phyloP scores from a whole-genome alignment of 2,888 invertebrate genomes.

The Rhamphomyia laevipes region DNA sequence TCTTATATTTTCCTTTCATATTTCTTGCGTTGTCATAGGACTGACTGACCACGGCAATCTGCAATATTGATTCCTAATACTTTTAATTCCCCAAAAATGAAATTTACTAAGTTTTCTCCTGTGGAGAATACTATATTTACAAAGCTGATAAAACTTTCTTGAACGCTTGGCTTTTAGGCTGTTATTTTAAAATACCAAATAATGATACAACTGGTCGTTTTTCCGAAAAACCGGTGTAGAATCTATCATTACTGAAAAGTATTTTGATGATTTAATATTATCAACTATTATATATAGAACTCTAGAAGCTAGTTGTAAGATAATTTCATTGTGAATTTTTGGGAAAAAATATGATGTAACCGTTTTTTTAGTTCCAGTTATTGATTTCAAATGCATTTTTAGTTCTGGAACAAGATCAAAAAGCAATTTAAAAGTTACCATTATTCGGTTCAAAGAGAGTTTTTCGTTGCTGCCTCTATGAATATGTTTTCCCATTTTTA shows the following conservation, averaged over 20 bases:
- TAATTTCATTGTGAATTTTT: conserved; percentile 3
- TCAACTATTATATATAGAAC: conserved; percentile 2
- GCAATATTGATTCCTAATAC: conserved; percentile 1
- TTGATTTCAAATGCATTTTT: conserved; percentile 1
- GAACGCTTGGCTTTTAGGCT: neutral
- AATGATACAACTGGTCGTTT: conserved; percentile 2
- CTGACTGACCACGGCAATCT: neutral
- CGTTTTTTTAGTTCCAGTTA: conserved; percentile 3
- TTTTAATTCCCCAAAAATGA: conserved; percentile 3
- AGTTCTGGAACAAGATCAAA: neutral
- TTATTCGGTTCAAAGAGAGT: neutral
- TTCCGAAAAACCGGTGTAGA: neutral
- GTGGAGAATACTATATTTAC: neutral
- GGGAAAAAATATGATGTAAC: conserved; percentile 2
- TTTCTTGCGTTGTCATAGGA: conserved; percentile 1
- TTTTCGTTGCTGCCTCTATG: conserved; percentile 1
- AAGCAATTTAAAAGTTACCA: conserved; percentile 4
- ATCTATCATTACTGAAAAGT: neutral
- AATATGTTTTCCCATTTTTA: too few relatives aligned
- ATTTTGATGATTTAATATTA: conserved; percentile 3
- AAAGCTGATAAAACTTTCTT: conserved; percentile 1
- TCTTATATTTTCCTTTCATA: conserved; percentile 5
- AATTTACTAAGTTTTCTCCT: conserved; percentile 1
- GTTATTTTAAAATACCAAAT: conserved; percentile 2
- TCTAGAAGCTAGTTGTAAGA: conserved; percentile 3